A percentile compares a stretch with the other conserved stretches of the same genome.
These are phyloP conservation scores for Acrossocheilus wenchowensis DNA, from an alignment of 2,797 vertebrate species.

Conservation along the genomic window DNA sequence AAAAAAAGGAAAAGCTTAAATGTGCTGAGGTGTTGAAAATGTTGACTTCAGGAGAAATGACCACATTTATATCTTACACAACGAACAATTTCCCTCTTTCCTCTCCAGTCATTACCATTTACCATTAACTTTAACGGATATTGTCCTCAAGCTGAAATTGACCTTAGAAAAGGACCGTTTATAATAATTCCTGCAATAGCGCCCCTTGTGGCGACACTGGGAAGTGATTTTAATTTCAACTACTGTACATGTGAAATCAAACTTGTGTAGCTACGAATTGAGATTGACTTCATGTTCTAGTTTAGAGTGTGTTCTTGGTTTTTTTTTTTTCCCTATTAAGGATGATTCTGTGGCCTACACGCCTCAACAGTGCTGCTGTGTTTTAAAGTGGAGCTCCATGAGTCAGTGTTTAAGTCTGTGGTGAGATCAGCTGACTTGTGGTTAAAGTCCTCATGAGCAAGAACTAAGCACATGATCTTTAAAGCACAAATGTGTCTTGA, in stretches of 20 bases:
- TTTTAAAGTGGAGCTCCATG: background rate
- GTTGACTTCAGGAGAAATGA: background rate
- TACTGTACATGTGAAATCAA: background rate
- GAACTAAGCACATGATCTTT: slow-evolving; percentile 70
- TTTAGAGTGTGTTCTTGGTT: background rate
- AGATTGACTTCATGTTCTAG: background rate
- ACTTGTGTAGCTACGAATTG: background rate
- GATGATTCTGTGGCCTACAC: background rate
- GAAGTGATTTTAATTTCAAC: background rate
- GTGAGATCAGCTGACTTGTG: slow-evolving; percentile 72
- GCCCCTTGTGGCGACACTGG: background rate
- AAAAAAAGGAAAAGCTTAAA: background rate
- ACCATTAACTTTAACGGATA: background rate
- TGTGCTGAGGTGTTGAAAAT: background rate
- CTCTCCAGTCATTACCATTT: background rate
- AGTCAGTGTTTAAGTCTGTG: slow-evolving; percentile 30
- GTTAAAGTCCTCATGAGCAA: slow-evolving; percentile 69
- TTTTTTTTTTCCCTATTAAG: background rate
- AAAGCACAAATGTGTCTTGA: slow-evolving; percentile 69
- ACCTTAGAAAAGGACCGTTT: background rate
- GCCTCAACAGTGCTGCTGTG: background rate
- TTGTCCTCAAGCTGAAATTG: background rate
- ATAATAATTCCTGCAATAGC: background rate
- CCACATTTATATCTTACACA: background rate
- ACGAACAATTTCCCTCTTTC: background rate